Evolutionary conservation across 2,888 invertebrate species (phyloP).

Genomic region (Heteromyza rotundicornis): DNA sequence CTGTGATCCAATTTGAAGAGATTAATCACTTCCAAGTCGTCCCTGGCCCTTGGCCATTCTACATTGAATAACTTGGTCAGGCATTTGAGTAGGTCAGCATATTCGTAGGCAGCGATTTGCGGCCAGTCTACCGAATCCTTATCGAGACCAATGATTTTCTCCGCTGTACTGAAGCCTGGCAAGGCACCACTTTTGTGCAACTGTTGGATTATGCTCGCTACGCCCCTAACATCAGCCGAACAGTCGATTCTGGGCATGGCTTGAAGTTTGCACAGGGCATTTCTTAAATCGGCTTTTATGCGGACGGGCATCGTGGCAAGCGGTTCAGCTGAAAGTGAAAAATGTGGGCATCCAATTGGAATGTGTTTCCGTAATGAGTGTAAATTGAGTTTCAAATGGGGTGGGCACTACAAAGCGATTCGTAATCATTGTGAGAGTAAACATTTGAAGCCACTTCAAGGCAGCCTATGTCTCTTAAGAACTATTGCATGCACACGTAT

Average conservation of each 20-base stretch:
- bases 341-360: constrained; percentile 61
- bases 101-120: constrained; percentile 63
- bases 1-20: constrained; percentile 54
- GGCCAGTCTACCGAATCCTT: constrained; percentile 48
- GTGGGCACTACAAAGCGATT: no score
- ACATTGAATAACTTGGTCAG: constrained; percentile 65
- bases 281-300: constrained; percentile 36
- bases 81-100: constrained; percentile 65
- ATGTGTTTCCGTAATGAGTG: constrained; percentile 52
- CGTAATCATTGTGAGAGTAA: no score
- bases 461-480: no score
- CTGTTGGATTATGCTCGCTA: constrained; percentile 50
- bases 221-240: constrained; percentile 51
- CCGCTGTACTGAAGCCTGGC: constrained; percentile 67
- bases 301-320: constrained; percentile 29
- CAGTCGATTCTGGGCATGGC: constrained; percentile 52
- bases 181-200: constrained; percentile 50
- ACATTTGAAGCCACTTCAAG: no score
- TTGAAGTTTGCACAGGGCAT: constrained; percentile 41
- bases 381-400: no score
- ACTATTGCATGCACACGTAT: no score
- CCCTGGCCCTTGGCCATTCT: constrained; percentile 66
- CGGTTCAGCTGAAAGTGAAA: constrained; percentile 55
- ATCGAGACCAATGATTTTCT: constrained; percentile 70
- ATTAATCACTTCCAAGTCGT: constrained; percentile 39